Evolutionary conservation across 2,113 vertebrate genomes (phyloP), one percentile per base, ranked within the genome.

Genomic region (Sphaerodactylus townsendi): DNA sequence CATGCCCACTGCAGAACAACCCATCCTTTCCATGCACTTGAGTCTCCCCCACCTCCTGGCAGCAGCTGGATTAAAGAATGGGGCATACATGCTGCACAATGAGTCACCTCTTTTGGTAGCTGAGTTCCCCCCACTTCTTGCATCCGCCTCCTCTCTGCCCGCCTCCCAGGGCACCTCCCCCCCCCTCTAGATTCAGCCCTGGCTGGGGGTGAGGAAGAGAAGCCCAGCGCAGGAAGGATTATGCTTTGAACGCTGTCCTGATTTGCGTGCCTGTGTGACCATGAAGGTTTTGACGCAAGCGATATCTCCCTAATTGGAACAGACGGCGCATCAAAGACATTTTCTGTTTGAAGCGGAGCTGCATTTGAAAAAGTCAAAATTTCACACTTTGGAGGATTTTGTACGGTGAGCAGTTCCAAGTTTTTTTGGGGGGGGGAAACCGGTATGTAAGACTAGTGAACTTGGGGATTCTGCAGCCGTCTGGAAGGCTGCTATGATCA

Each of bases 261-360:
- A 14, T 23, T 30, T 81, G 85, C 30, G 64, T 25, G 73, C 25
- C 65, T 64, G 1, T 62, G 21, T 21, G 69, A 69, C 10, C 3
- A 75, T 48, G 23, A 86, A 85, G 71, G 4, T 62, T 30, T 44
- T 70, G 83, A 86, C 83, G 86, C 53, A 62, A 89, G 37, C 23
- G 83, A 82, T 2, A 39, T 78, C 53, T 37, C 15, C 71, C 64
- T 81, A 81, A 74, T 83, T 79, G 66, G 79, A 3, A 71, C 0
- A 83, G 25, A 39, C 19, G 14, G 69, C 39, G 65, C 15, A 80
- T 73, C 87, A 77, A 14, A 44, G 10, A 66, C 2, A 7, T 21
- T 28, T 46, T 68, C 35, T 33, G 25, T 62, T 53, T 85, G 35
- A 87, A 85, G 76, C 82, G 33, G 7, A 83, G 25, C 5, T 11